A percentile compares a stretch with the other conserved stretches of the same genome.
Evolutionary conservation across 2,888 invertebrate genomes (phyloP).

Genomic region (Melitaea athalia): DNA sequence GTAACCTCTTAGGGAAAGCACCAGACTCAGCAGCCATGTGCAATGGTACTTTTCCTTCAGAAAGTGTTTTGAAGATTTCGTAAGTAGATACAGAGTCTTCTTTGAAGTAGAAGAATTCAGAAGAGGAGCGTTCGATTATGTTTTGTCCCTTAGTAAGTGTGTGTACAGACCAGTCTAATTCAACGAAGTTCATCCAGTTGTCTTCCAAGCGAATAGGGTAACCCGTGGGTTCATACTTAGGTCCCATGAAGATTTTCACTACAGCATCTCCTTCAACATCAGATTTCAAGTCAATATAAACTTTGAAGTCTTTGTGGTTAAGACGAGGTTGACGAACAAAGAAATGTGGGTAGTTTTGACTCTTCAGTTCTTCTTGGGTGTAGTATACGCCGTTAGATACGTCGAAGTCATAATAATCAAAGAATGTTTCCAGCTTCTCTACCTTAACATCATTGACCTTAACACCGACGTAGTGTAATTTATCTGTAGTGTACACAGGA

Average conservation of each 20-base stretch:
- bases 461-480: slow-evolving; percentile 82
- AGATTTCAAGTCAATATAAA: slow-evolving; percentile 82
- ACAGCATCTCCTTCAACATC: slow-evolving; percentile 82
- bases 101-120: slow-evolving; percentile 83
- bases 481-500: slow-evolving; percentile 81
- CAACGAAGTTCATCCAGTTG: slow-evolving; percentile 83
- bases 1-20: slow-evolving; percentile 85
- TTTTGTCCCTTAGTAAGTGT: slow-evolving; percentile 84
- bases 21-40: slow-evolving; percentile 80
- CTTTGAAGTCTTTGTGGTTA: slow-evolving; percentile 86
- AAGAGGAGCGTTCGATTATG: slow-evolving; percentile 84
- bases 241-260: slow-evolving; percentile 86
- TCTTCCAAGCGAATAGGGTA: slow-evolving; percentile 77
- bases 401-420: slow-evolving; percentile 85
- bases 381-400: slow-evolving; percentile 79
- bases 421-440: slow-evolving; percentile 84
- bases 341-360: slow-evolving; percentile 65
- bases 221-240: slow-evolving; percentile 84
- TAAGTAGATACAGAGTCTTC: slow-evolving; percentile 84
- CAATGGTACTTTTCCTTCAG: slow-evolving; percentile 76
- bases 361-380: slow-evolving; percentile 55
- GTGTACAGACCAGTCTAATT: slow-evolving; percentile 83
- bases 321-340: slow-evolving; percentile 86
- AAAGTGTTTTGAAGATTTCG: slow-evolving; percentile 82
- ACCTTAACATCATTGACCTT: slow-evolving; percentile 83